Base-by-base conservation (phyloP, 2,797 vertebrate genomes). In the Triplophysa bombifrons region DNA sequence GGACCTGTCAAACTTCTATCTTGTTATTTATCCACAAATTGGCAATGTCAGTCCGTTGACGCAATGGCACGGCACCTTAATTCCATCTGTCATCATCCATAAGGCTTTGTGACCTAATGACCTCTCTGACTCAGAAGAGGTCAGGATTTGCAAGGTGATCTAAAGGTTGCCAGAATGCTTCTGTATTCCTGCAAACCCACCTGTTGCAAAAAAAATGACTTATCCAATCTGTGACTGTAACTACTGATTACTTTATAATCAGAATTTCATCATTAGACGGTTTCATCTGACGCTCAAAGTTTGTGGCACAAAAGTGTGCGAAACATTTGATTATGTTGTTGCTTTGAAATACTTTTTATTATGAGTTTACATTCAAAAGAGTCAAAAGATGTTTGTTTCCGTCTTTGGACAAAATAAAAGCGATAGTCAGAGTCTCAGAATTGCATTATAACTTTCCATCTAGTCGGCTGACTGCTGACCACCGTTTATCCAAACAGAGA, bases 21-120 rank as follows among this genome's bases (percentile, higher is more conserved):
- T 38, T 38, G 34, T 38, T 7, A 38, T 38, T 38, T 38, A 6
- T 38, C 34, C 34, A 34, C 56, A 74, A 46, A 78, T 66, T 58
- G 22, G 66, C 73, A 38, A 22, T 48, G 72, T 58, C 55, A 64
- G 75, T 22, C n/a, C 30, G 19, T 64, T 51, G 56, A 44, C 11
- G 16, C 12, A 48, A 13, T 14, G 13, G 46, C 41, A 41, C 64
- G 41, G 14, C 53, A 81, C 72, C 61, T 41, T 61, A 69, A n/a
- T 67, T 78, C 66, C 80, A 80, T 85, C 80, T 80, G 84, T 85
- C 82, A 74, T 80, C 71, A 80, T 83, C 44, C 69, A 64, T 68
- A 65, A 30, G 76, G 20, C 63, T 61, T 61, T 64, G 50, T 73
- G 73, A 65, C 78, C 67, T 71, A 55, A 67, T 80, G 67, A 78